These are phyloP conservation scores for Nephotettix cincticeps DNA, from an alignment of 1,140 invertebrate species.

Conservation along the genomic window DNA sequence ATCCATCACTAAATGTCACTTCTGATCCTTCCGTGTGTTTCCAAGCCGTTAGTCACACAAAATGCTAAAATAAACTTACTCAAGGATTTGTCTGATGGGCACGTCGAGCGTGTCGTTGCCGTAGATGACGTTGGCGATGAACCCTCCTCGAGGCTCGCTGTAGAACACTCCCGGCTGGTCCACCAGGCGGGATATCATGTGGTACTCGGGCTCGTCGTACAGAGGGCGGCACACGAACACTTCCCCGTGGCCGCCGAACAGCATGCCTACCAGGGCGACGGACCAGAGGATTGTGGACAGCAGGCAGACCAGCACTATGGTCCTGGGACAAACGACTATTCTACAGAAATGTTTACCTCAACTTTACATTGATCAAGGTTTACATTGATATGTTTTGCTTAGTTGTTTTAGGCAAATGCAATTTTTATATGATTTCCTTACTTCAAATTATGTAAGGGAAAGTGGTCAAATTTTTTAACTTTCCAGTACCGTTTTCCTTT, in stretches of 20 bases:
- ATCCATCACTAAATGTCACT: too few species aligned
- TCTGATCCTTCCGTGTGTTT: too few species aligned
- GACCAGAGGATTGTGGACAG: slow-evolving; percentile 38
- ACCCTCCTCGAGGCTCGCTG: slow-evolving; percentile 49
- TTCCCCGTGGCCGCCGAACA: slow-evolving; percentile 42
- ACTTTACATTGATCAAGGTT: too few species aligned
- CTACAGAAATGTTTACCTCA: too few species aligned
- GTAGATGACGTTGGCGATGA: slow-evolving; percentile 53
- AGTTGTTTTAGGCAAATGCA: too few species aligned
- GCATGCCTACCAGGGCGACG: slow-evolving; percentile 34
- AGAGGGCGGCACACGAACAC: slow-evolving; percentile 61
- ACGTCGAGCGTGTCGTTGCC: slow-evolving; percentile 43
- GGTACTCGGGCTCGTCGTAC: slow-evolving; percentile 58
- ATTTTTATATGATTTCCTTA: too few species aligned
- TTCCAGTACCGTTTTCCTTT: too few species aligned
- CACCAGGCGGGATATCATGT: slow-evolving; percentile 56
- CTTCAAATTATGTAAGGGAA: too few species aligned
- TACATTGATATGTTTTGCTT: too few species aligned
- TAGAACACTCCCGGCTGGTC: slow-evolving; percentile 60
- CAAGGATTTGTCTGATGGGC: slow-evolving; percentile 42
- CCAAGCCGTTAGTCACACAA: too few species aligned
- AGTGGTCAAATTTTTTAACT: too few species aligned
- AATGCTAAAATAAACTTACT: too few species aligned
- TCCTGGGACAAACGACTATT: slow-evolving; percentile 17
- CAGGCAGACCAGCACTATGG: slow-evolving; percentile 33